phyloP scores from a whole-genome alignment of 2,113 vertebrate species.

The Emydocephalus ijimae region DNA sequence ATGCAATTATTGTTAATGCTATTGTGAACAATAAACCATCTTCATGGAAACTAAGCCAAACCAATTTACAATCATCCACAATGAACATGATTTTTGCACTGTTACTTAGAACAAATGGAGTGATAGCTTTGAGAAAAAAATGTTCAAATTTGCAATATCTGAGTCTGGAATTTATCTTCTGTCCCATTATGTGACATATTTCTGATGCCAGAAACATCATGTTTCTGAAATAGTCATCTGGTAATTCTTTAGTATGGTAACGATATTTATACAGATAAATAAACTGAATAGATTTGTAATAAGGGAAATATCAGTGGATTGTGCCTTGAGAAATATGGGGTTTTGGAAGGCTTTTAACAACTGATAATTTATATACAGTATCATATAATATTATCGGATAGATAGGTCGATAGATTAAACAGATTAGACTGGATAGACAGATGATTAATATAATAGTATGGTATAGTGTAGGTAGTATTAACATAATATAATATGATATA shows the following conservation, averaged over 20 bases:
- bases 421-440: neutral
- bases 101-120: neutral
- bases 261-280: neutral
- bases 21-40: neutral
- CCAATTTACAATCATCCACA: neutral
- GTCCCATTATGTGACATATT: neutral
- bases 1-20: conserved; percentile 34
- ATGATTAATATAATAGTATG: too few species aligned
- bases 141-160: neutral
- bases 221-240: neutral
- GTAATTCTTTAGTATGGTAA: neutral
- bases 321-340: neutral
- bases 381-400: neutral
- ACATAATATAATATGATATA: too few species aligned
- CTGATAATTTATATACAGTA: neutral
- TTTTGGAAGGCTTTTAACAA: neutral
- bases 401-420: neutral
- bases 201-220: neutral
- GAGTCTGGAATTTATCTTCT: neutral
- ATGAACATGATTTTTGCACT: neutral
- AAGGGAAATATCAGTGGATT: neutral
- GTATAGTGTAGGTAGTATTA: too few species aligned
- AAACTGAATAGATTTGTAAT: neutral
- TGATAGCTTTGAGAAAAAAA: neutral
- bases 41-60: neutral